Evolutionary conservation across 2,797 vertebrate genomes (phyloP), one percentile per base, ranked within the genome.

Genomic region (Hypotaenidia philippensis): DNA sequence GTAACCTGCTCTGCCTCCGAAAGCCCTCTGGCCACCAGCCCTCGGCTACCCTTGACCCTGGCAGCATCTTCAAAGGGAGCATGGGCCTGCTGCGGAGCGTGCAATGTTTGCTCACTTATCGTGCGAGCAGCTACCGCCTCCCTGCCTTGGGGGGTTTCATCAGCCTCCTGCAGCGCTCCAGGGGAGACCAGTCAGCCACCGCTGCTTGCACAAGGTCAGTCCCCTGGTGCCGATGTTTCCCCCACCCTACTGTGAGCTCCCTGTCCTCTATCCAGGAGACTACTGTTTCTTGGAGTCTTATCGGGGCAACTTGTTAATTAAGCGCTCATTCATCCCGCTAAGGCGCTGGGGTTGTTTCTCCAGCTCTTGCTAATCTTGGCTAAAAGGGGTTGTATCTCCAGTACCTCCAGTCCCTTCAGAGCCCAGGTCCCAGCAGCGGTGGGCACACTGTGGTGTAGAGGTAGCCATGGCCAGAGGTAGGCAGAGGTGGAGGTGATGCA

Each of bases 21-120:
- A 78, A 94, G 76, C 61, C 53, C 80, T 65, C 71, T 55, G 87
- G 71, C 88, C 96, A 91, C 94, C 96, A 95, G 87, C 91, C 93
- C 82, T 45, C 21, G 3, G 88, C 96, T 94, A 95, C 93, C 97
- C 92, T 96, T 71, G 95, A 96, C 87, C 94, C 96, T 97, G 97
- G 98, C 97, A 96, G 94, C 96, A 94, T 93, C 97, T 98, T 98
- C 98, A 98, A 98, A 98, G 98, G 84, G 72, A 96, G 64, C 93
- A 96, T 95, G 82, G 82, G 88, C 70, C 77, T 75, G 86, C 97
- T 97, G 97, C 96, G 94, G 93, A 96, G 96, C 79, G 21, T 96
- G 97, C 97, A 97, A 95, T 98, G 96, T 98, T 98, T 97, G 97
- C 93, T 98, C 95, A 69, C 76, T 38, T 96, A 96, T 95, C 95